Conservation (phyloP, 2,888 invertebrate species). For the Cybosia mesomella region DNA sequence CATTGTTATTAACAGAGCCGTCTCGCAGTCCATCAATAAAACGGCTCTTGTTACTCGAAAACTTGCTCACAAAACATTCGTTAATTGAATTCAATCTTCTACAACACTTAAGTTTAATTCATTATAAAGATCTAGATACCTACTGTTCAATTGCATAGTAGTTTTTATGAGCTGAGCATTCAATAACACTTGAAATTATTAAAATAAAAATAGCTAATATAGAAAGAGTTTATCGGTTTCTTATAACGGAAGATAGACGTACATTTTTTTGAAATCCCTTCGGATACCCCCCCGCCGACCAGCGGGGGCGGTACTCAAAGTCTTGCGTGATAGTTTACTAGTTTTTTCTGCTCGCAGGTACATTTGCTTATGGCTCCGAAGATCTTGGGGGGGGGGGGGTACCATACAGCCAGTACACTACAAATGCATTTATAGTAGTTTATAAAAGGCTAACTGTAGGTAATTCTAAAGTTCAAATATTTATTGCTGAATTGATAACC, state of each 20-base stretch:
- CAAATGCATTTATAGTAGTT: too few species aligned
- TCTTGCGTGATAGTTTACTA: neutral
- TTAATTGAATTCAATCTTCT: conserved; percentile 47
- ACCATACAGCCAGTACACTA: too few species aligned
- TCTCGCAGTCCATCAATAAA: conserved; percentile 60
- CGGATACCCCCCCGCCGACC: too few species aligned
- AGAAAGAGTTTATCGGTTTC: neutral
- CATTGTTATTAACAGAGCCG: conserved; percentile 69
- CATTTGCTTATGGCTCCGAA: too few species aligned
- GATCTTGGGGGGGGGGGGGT: too few species aligned
- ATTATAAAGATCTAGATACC: conserved; percentile 33
- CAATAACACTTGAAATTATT: conserved; percentile 11
- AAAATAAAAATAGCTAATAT: conserved; percentile 8
- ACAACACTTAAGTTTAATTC: conserved; percentile 44
- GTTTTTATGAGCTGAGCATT: conserved; percentile 18
- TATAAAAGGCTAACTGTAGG: too few species aligned
- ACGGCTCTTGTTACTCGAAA: conserved; percentile 56
- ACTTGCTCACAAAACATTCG: conserved; percentile 40
- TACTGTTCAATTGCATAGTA: conserved; percentile 24
- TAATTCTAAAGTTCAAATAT: too few species aligned
- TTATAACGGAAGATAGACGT: neutral
- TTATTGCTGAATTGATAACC: too few species aligned
- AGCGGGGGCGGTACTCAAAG: too few species aligned
- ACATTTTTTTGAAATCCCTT: too few species aligned
- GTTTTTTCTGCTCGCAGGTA: too few species aligned